phyloP scores from a whole-genome alignment of 1,140 invertebrate species.

The Hyposmocoma kahamanoa region DNA sequence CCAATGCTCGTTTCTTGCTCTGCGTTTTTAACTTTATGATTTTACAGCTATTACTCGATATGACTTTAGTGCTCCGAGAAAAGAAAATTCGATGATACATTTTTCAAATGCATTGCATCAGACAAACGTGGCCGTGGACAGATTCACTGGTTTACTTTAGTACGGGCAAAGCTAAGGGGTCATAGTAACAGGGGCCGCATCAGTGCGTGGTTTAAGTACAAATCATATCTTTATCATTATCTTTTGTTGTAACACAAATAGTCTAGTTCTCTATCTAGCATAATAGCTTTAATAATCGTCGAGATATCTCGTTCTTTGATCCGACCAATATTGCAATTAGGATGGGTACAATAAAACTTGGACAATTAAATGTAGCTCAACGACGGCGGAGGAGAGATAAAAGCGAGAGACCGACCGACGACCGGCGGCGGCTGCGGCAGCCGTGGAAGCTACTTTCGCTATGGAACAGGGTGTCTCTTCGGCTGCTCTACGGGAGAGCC shows the following conservation, averaged over 20 bases:
- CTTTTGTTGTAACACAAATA: too few species aligned
- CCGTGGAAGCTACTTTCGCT: constrained; percentile 49
- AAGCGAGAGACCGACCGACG: constrained; percentile 47
- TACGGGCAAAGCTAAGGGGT: too few species aligned
- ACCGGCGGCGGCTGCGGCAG: too few species aligned
- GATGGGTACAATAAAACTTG: constrained; percentile 61
- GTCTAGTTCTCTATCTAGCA: neutral
- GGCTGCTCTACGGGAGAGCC: constrained; percentile 22
- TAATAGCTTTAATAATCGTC: too few species aligned
- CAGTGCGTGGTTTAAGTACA: too few species aligned
- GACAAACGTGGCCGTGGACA: too few species aligned
- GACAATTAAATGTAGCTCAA: constrained; percentile 65
- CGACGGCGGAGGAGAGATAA: constrained; percentile 52
- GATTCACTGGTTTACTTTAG: too few species aligned
- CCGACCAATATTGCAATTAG: constrained; percentile 40
- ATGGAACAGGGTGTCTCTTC: constrained; percentile 47
- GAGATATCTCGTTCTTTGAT: too few species aligned
- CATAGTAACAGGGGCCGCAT: too few species aligned
- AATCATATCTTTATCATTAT: too few species aligned
- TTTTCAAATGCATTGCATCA: too few species aligned
- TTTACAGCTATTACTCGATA: constrained; percentile 26
- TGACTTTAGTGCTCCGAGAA: constrained; percentile 10
- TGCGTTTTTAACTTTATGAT: constrained; percentile 37
- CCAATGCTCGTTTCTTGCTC: constrained; percentile 28
- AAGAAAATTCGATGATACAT: too few species aligned